A percentile compares a stretch with the other conserved stretches of the same genome.
Evolutionary conservation across 2,888 invertebrate species (phyloP).

Genomic region (Lepas anatifera): DNA sequence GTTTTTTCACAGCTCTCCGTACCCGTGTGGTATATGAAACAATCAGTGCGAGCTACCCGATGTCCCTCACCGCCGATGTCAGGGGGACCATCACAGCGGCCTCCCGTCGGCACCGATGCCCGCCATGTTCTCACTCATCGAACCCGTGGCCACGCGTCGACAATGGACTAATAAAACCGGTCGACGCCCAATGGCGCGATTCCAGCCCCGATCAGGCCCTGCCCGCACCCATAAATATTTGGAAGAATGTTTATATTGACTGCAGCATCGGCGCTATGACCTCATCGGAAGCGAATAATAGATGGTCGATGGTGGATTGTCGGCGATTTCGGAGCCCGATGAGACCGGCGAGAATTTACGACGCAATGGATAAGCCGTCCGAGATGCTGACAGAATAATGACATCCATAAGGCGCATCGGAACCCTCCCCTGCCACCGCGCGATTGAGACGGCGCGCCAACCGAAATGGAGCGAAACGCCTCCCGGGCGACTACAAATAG

Average conservation of each 20-base stretch:
- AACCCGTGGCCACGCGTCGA: background rate
- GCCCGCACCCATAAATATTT: background rate
- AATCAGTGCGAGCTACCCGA: no score
- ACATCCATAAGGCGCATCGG: background rate
- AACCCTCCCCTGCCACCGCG: background rate
- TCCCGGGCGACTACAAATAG: background rate
- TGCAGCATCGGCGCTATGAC: constrained; percentile 4
- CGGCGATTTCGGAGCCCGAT: background rate
- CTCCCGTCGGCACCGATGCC: background rate
- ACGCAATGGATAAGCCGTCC: constrained; percentile 7
- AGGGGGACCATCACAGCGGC: no score
- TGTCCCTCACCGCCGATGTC: no score
- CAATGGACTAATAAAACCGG: background rate
- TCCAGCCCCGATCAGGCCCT: background rate
- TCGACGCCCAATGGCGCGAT: background rate
- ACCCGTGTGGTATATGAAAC: no score
- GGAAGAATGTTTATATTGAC: constrained; percentile 11
- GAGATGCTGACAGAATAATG: background rate
- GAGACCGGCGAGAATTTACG: background rate
- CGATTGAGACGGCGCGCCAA: background rate
- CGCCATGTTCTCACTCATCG: background rate
- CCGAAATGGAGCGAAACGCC: background rate
- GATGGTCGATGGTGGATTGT: background rate
- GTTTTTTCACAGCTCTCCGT: no score
- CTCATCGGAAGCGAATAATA: constrained; percentile 6